Evolutionary conservation across 2,888 invertebrate species (phyloP).

Genomic region (Ceratothoa steindachneri): DNA sequence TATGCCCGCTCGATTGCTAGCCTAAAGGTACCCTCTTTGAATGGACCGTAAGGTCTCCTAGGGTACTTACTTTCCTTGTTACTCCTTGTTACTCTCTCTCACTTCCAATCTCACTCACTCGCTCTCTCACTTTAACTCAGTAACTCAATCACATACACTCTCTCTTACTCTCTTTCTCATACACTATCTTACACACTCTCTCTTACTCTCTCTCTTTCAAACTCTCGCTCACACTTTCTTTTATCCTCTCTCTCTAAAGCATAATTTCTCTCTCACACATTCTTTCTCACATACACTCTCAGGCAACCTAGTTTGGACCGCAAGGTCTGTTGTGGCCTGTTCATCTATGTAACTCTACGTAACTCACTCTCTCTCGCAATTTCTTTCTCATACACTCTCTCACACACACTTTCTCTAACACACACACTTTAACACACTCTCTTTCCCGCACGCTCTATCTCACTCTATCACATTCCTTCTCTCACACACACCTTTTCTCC

Average conservation of each 20-base stretch:
- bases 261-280: no score
- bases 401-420: neutral
- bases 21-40: no score
- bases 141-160: no score
- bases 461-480: no score
- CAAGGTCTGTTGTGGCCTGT: neutral
- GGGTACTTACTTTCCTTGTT: no score
- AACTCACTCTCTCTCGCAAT: neutral
- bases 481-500: no score
- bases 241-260: neutral
- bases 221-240: neutral
- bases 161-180: neutral
- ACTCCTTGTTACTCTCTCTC: constrained; percentile 15
- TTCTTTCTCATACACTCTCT: neutral
- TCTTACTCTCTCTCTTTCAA: constrained; percentile 12
- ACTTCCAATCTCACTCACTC: constrained; percentile 9
- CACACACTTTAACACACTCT: neutral
- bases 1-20: no score
- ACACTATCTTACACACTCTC: no score
- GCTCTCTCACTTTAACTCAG: neutral
- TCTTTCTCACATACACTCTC: neutral
- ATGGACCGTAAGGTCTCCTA: no score
- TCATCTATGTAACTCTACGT: neutral
- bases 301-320: neutral
- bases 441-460: no score